A percentile compares a stretch with the other conserved stretches of the same genome.
Conservation (phyloP, 2,888 invertebrate species). For the Pyrochroa serraticornis region DNA sequence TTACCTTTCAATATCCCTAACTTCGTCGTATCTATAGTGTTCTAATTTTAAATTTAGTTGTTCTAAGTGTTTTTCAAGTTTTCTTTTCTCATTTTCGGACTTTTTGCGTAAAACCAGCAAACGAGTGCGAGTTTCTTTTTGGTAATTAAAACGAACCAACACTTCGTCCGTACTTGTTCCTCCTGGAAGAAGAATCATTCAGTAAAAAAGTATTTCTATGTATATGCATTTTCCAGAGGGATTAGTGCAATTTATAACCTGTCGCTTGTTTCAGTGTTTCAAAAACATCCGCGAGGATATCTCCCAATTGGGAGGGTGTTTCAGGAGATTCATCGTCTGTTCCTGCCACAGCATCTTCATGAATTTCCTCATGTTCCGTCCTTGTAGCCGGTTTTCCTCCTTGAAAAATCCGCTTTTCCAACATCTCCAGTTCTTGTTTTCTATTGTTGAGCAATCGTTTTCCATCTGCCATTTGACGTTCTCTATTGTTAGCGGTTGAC, state of each 20-base stretch:
- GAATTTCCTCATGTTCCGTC: conserved; percentile 50
- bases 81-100: conserved; percentile 76
- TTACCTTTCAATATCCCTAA: conserved; percentile 81
- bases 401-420: conserved; percentile 79
- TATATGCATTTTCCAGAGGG: too few relatives aligned
- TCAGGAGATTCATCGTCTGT: conserved; percentile 52
- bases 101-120: conserved; percentile 72
- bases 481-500: conserved; percentile 70
- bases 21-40: conserved; percentile 78
- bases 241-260: conserved; percentile 58
- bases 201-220: too few relatives aligned
- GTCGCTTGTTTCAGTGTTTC: conserved; percentile 78
- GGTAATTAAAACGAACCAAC: conserved; percentile 73
- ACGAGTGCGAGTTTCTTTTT: conserved; percentile 74
- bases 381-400: conserved; percentile 58
- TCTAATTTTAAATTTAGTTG: conserved; percentile 72
- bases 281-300: conserved; percentile 69
- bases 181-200: conserved; percentile 57
- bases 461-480: conserved; percentile 67
- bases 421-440: conserved; percentile 73
- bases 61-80: conserved; percentile 71
- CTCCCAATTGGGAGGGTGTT: conserved; percentile 51
- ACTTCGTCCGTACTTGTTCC: conserved; percentile 78
- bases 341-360: conserved; percentile 48
- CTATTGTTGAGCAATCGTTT: conserved; percentile 74